Percentiles rank a stretch among this genome's conserved stretches.
phyloP scores from a whole-genome alignment of 37 sponge, comb jelly and placozoan genomes.

The Haliclona indistincta region DNA sequence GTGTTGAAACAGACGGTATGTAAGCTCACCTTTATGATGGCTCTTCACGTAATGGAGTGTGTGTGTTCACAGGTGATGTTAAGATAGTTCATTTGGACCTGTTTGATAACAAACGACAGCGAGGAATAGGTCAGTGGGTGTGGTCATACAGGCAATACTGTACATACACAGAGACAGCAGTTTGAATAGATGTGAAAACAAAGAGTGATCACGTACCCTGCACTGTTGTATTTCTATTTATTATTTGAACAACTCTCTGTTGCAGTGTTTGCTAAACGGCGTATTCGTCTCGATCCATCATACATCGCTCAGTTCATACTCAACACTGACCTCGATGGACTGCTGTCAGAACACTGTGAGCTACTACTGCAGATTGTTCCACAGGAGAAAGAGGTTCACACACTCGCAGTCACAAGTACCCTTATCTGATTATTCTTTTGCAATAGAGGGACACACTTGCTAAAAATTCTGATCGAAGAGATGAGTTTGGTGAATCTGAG shows the following conservation, averaged over 20 bases:
- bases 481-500: conserved; percentile 85
- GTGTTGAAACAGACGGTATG: conserved; percentile 29
- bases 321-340: conserved; percentile 77
- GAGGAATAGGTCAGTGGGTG: too few species aligned
- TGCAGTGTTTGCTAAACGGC: conserved; percentile 84
- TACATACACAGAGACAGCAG: too few species aligned
- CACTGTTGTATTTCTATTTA: too few species aligned
- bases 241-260: too few species aligned
- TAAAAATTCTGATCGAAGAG: conserved; percentile 37
- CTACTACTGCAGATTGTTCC: conserved; percentile 82
- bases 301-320: conserved; percentile 42
- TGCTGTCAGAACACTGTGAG: conserved; percentile 74
- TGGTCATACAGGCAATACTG: too few species aligned
- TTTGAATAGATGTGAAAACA: too few species aligned
- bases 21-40: too few species aligned
- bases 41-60: too few species aligned
- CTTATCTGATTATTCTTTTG: not conserved
- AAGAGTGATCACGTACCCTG: too few species aligned
- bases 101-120: too few species aligned
- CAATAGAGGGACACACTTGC: conserved; percentile 39
- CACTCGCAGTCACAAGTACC: not conserved
- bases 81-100: too few species aligned
- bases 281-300: conserved; percentile 57
- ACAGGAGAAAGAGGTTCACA: conserved; percentile 81
- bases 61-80: too few species aligned